phyloP scores from a whole-genome alignment of 2,113 vertebrate species.

The Corythaixoides concolor region DNA sequence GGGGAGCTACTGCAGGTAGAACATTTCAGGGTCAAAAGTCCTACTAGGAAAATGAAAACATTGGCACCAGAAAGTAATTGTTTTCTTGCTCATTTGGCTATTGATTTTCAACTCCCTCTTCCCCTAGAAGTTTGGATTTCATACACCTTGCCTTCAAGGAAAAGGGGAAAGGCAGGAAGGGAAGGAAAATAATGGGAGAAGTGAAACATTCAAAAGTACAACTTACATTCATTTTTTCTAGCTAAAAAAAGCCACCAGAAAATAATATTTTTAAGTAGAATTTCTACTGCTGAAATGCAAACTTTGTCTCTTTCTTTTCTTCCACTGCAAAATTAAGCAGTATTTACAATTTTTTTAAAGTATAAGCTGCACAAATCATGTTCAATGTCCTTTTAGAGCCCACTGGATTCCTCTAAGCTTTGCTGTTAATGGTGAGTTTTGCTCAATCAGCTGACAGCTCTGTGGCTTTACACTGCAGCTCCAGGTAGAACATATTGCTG shows the following conservation, averaged over 20 bases:
- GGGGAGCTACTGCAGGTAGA: conserved; percentile 48
- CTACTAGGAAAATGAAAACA: conserved; percentile 51
- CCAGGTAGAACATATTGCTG: neutral
- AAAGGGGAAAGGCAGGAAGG: neutral
- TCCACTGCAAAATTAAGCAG: neutral
- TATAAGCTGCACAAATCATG: neutral
- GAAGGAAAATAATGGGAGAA: neutral
- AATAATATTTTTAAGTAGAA: neutral
- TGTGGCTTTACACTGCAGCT: fast-evolving
- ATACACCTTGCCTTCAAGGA: neutral
- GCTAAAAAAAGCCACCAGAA: neutral
- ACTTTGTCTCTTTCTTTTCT: neutral
- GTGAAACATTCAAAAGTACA: neutral
- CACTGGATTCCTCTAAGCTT: neutral
- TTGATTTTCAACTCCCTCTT: conserved; percentile 10
- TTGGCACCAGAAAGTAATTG: conserved; percentile 44
- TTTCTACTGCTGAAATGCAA: neutral
- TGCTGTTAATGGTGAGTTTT: neutral
- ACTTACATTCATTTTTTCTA: neutral
- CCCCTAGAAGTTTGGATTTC: neutral
- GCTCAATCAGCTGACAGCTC: neutral
- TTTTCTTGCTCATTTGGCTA: conserved; percentile 49
- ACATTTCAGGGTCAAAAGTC: conserved; percentile 61
- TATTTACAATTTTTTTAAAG: neutral
- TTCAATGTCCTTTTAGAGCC: neutral